Percentiles rank a stretch among this genome's conserved stretches.
These are phyloP conservation scores for Eulemur mongoz DNA, from an alignment of 2,797 vertebrate genomes.

Conservation along the genomic window DNA sequence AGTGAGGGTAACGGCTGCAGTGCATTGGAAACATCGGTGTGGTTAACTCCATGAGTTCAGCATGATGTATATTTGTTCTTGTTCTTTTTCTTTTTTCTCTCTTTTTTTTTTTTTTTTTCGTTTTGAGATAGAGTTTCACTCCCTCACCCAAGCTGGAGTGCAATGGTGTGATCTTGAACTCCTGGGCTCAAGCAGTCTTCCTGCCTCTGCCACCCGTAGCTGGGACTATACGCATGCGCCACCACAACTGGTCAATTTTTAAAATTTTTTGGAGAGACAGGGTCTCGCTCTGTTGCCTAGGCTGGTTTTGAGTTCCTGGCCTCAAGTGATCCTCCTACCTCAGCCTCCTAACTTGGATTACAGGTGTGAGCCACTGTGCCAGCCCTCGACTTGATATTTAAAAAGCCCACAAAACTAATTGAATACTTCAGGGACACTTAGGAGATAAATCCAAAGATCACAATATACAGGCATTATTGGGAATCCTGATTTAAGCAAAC, in stretches of 20 bases:
- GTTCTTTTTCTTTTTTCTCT: too few species aligned
- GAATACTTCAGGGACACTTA: too few species aligned
- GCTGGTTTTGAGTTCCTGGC: background rate
- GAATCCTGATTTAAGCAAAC: background rate
- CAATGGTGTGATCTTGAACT: background rate
- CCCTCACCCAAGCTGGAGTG: background rate
- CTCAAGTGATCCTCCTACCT: background rate
- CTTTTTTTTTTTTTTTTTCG: background rate
- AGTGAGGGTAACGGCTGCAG: rapidly evolving
- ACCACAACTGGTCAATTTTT: background rate
- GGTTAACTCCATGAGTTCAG: background rate
- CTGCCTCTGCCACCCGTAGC: background rate
- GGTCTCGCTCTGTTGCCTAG: background rate
- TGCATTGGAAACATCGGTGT: rapidly evolving
- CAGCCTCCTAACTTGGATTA: background rate
- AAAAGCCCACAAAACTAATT: background rate
- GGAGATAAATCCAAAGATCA: background rate
- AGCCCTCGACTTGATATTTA: background rate
- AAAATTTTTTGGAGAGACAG: background rate
- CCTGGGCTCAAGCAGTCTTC: background rate
- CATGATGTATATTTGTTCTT: too few species aligned
- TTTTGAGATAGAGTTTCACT: background rate
- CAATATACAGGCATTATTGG: background rate
- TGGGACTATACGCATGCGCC: background rate
- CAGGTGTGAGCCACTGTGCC: background rate